Conservation (phyloP, 2,113 vertebrate genomes). For the Barnardius zonarius region DNA sequence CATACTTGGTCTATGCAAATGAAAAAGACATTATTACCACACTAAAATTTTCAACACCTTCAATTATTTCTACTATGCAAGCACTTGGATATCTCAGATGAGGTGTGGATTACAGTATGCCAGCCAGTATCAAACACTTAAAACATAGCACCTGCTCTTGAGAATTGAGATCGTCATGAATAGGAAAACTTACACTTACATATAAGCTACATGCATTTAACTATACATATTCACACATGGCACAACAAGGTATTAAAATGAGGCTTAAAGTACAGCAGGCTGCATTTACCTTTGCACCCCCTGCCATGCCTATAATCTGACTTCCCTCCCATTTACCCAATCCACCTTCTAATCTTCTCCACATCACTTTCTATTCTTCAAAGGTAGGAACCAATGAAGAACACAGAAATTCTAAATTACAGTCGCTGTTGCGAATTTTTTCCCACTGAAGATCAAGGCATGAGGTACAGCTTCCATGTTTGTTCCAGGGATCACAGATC, state of each 20-base stretch:
- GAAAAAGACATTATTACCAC: background rate
- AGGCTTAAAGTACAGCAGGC: background rate
- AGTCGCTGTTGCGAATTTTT: background rate
- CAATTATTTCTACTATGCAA: background rate
- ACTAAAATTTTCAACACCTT: background rate
- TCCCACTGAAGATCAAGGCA: background rate
- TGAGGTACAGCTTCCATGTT: background rate
- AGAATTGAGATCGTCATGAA: background rate
- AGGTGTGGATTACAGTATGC: background rate
- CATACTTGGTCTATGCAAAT: background rate
- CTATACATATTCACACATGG: background rate
- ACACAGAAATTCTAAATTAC: background rate
- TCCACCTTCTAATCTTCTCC: background rate
- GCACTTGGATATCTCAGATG: background rate
- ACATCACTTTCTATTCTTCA: background rate
- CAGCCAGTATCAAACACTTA: background rate
- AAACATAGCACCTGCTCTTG: background rate
- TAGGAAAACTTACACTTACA: background rate
- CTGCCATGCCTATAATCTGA: background rate
- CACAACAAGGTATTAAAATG: background rate
- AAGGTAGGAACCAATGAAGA: background rate
- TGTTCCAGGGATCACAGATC: background rate
- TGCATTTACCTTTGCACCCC: background rate
- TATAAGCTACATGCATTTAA: background rate
- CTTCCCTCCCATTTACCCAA: background rate